Evolutionary conservation across 2,113 vertebrate species (phyloP), one percentile per base, ranked within the genome.

Genomic region (Charadrius vociferus): DNA sequence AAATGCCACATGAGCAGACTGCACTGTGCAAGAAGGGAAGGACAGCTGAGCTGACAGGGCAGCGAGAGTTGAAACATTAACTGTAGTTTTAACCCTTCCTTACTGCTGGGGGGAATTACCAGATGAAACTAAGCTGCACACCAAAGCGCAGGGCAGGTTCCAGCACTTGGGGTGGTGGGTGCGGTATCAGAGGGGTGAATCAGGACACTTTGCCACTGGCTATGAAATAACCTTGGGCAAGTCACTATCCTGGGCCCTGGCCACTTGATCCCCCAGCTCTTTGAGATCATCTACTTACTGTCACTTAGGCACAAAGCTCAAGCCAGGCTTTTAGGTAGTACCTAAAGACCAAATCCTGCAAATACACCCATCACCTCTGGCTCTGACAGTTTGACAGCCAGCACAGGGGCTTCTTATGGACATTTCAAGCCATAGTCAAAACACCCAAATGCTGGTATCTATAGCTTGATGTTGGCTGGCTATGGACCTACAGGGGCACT

Each of bases 221-320:
- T 39, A 34, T 4, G 19, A 16, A 24, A 30, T 6, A 5, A 23
- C 55, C 27, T 3, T 4, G 29, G 29, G 41, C 17, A 59, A 10
- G 13, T 61, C n/a, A 32, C 37, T 37, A 5, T 3, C 8, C 39
- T 2, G 12, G 16, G 49, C 68, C 20, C 10, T 0, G n/a, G 43
- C 43, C 61, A n/a, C 30, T 23, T 6, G 7, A 36, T 15, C 4
- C 12, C 34, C 10, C 67, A 58, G 29, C 43, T 43, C 36, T 56
- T 12, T 23, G 43, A 16, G 24, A 55, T 37, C 71, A 19, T 4
- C 34, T 36, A 0, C 4, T 2, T 2, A 5, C 6, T 37, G 5
- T 4, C 41, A 4, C 24, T 6, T 47, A 10, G 6, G 2, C 14
- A 37, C 63, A 41, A n/a, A 53, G 30, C 84, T 37, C 49, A 6